phyloP scores from a whole-genome alignment of 2,888 invertebrate species.

The Monoplex corrugatus region DNA sequence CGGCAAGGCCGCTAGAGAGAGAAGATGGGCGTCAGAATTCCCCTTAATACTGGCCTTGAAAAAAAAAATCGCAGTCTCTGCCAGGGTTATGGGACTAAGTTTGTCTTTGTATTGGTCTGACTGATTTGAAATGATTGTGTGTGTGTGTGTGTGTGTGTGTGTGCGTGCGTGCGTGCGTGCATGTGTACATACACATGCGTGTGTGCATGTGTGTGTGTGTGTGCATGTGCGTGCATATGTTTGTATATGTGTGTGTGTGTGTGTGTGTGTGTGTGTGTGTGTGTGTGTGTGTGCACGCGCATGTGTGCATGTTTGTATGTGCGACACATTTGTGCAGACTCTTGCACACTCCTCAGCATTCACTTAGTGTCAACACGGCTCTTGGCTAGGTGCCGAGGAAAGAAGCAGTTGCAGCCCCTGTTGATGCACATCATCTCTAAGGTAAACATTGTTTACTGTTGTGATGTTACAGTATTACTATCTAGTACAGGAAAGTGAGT shows the following conservation, averaged over 20 bases:
- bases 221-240: constrained; percentile 11
- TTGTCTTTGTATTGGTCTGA: too few species aligned
- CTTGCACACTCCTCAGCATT: constrained; percentile 60
- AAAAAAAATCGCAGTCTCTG: too few species aligned
- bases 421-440: constrained; percentile 32
- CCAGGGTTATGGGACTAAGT: too few species aligned
- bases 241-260: not conserved
- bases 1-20: too few species aligned
- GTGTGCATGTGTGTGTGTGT: not conserved
- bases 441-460: not conserved
- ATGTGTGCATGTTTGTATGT: constrained; percentile 4
- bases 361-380: constrained; percentile 47
- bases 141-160: constrained; percentile 22
- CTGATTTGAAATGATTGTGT: not conserved
- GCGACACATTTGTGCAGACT: constrained; percentile 32
- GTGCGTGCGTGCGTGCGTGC: not conserved
- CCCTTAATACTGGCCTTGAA: too few species aligned
- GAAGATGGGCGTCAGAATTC: too few species aligned
- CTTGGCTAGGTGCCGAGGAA: not conserved
- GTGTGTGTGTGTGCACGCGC: not conserved
- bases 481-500: too few species aligned
- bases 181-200: too few species aligned
- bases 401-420: constrained; percentile 17
- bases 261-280: constrained; percentile 23
- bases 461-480: too few species aligned